Percentiles rank a stretch among this genome's conserved stretches.
Evolutionary conservation across 2,888 invertebrate species (phyloP).

Genomic region (Cephus nigrinus): DNA sequence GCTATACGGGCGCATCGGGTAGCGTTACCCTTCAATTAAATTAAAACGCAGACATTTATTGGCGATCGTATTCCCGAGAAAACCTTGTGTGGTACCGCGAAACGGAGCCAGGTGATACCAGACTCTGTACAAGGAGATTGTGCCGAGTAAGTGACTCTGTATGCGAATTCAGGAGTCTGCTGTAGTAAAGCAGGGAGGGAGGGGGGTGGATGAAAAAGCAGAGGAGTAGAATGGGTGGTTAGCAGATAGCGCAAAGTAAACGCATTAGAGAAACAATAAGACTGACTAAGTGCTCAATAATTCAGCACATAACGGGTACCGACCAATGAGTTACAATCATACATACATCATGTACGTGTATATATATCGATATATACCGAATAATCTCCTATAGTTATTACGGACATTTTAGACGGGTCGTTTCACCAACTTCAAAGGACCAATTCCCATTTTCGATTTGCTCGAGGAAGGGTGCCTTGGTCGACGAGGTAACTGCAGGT

Average conservation of each 20-base stretch:
- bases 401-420: slow-evolving; percentile 55
- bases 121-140: background rate
- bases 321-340: background rate
- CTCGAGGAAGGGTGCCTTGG: slow-evolving; percentile 16
- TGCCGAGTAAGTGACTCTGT: background rate
- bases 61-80: slow-evolving; percentile 20
- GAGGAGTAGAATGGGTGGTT: background rate
- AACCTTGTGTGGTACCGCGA: background rate
- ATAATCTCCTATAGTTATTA: slow-evolving; percentile 49
- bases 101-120: background rate
- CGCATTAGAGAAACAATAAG: background rate
- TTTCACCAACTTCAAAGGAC: slow-evolving; percentile 61
- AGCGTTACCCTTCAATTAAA: slow-evolving; percentile 28
- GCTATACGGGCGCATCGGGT: slow-evolving; percentile 21
- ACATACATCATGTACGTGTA: background rate
- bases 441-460: slow-evolving; percentile 63
- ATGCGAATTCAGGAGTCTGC: background rate
- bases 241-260: background rate
- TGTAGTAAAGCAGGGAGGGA: background rate
- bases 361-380: background rate
- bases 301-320: background rate
- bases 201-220: background rate
- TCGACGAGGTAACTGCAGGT: slow-evolving; percentile 25
- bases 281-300: background rate
- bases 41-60: slow-evolving; percentile 36